Percentiles rank a stretch among this genome's conserved stretches.
These are phyloP conservation scores for Dermolepida albohirtum DNA, from an alignment of 2,888 invertebrate genomes.

Conservation along the genomic window DNA sequence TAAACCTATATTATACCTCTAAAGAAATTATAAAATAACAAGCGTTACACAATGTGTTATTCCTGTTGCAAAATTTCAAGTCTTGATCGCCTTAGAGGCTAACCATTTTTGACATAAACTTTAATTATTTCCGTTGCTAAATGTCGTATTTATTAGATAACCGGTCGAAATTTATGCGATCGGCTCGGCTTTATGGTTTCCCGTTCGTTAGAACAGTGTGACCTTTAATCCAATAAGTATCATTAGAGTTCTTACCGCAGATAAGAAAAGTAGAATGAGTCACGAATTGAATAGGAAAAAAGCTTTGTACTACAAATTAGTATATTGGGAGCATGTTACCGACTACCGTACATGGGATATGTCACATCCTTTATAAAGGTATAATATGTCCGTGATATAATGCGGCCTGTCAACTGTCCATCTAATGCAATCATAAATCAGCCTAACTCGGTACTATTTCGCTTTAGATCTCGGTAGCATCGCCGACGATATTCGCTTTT, in stretches of 20 bases:
- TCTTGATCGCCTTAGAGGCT: constrained; percentile 24
- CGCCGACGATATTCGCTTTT: constrained; percentile 31
- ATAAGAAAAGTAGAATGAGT: constrained; percentile 42
- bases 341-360: constrained; percentile 48
- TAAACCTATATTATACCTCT: no score
- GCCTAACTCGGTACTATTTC: constrained; percentile 37
- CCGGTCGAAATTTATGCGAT: constrained; percentile 34
- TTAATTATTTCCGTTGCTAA: constrained; percentile 39
- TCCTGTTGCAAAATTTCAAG: constrained; percentile 14
- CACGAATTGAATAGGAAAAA: constrained; percentile 42
- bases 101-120: constrained; percentile 33
- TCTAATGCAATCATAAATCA: constrained; percentile 44
- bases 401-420: constrained; percentile 42
- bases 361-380: constrained; percentile 47
- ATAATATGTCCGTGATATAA: constrained; percentile 45
- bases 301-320: constrained; percentile 50
- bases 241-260: constrained; percentile 30
- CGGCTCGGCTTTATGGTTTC: constrained; percentile 33
- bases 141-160: constrained; percentile 36
- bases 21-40: no score
- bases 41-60: not conserved
- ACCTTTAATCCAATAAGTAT: constrained; percentile 37
- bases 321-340: constrained; percentile 50
- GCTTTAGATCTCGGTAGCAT: constrained; percentile 24
- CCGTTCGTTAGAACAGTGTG: constrained; percentile 37